A percentile compares a stretch with the other conserved stretches of the same genome.
Evolutionary conservation across 2,113 vertebrate species (phyloP).

Genomic region (Erythrocercus mccallii): DNA sequence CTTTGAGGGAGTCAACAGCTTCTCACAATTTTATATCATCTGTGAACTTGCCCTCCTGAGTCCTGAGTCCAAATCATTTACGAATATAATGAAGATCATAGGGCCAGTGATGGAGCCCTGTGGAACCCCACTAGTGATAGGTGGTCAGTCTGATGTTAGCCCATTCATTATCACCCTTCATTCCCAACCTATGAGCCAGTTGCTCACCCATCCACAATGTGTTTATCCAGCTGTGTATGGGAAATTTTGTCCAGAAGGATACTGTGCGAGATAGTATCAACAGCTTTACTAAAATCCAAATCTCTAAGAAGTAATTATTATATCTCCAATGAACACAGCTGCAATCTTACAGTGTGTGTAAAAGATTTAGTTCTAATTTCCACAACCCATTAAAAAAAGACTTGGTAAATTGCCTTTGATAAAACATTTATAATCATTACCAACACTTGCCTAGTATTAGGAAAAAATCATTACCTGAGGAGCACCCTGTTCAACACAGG

Average conservation of each 20-base stretch:
- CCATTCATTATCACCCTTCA: neutral
- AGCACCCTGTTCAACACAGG: neutral
- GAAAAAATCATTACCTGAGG: neutral
- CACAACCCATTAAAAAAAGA: neutral
- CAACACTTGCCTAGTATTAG: neutral
- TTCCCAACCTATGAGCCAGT: rapidly evolving
- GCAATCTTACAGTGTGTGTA: neutral
- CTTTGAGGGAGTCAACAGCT: neutral
- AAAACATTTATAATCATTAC: neutral
- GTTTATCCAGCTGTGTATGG: neutral
- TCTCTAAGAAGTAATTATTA: neutral
- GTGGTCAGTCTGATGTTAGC: neutral
- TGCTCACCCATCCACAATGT: neutral
- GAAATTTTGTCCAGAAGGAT: neutral
- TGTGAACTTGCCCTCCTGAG: neutral
- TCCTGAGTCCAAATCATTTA: neutral
- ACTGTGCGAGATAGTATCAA: neutral
- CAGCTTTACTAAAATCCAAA: neutral
- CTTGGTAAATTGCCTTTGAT: neutral
- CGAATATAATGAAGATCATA: neutral
- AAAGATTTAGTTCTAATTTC: neutral
- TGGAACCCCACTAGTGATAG: neutral
- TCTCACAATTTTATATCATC: neutral
- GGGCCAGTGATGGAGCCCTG: neutral
- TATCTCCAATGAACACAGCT: neutral